phyloP scores from a whole-genome alignment of 2,113 vertebrate genomes.

The Epinephelus fuscoguttatus region DNA sequence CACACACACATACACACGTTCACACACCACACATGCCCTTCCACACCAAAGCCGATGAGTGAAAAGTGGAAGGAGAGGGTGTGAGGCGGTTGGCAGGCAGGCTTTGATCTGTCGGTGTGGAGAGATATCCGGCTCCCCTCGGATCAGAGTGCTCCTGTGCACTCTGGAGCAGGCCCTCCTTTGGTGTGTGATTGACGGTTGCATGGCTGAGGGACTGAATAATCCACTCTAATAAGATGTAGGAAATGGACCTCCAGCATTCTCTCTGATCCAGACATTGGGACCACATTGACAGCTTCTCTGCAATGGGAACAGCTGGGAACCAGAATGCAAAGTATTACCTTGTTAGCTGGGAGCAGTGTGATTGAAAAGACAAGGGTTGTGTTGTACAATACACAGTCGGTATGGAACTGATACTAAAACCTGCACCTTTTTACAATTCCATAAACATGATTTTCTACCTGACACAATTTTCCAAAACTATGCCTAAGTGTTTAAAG shows the following conservation, averaged over 20 bases:
- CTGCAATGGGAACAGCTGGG: constrained; percentile 65
- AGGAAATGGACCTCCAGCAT: constrained; percentile 82
- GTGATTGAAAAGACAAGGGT: constrained; percentile 12
- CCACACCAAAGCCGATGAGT: constrained; percentile 69
- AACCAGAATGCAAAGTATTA: constrained; percentile 57
- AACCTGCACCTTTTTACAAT: neutral
- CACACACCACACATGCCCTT: constrained; percentile 60
- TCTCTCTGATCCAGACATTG: constrained; percentile 70
- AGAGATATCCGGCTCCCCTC: constrained; percentile 83
- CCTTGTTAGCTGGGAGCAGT: constrained; percentile 59
- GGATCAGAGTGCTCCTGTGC: constrained; percentile 75
- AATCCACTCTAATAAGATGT: constrained; percentile 85
- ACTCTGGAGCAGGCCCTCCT: constrained; percentile 72
- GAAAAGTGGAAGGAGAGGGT: constrained; percentile 81
- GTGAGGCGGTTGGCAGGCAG: constrained; percentile 75
- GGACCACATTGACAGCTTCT: constrained; percentile 73
- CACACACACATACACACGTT: constrained; percentile 31
- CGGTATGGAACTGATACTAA: neutral
- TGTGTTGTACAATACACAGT: neutral
- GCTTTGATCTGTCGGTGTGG: constrained; percentile 84
- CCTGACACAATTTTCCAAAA: neutral
- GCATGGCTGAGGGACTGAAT: constrained; percentile 80
- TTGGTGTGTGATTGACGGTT: constrained; percentile 83
- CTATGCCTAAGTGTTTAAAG: neutral
- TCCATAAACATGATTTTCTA: neutral